Conservation (phyloP, 2,113 vertebrate species). For the Pseudonaja textilis region DNA sequence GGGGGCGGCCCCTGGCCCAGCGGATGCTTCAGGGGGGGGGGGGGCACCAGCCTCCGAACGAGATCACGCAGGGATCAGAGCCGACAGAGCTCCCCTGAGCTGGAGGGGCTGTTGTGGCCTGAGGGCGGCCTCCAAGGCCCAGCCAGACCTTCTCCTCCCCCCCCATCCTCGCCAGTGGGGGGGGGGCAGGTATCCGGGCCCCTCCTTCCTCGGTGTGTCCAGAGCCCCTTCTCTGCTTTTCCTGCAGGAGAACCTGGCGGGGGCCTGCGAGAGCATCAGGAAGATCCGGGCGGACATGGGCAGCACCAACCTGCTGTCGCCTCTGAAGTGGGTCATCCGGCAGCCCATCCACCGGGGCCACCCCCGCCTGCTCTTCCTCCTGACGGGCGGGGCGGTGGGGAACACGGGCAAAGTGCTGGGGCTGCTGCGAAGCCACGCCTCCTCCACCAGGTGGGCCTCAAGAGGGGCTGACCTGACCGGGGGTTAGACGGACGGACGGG, state of each 20-base stretch:
- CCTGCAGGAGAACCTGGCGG: constrained; percentile 79
- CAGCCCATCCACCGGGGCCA: constrained; percentile 85
- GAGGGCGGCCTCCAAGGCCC: too few species aligned
- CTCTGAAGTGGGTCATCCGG: constrained; percentile 83
- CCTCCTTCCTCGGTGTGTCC: background rate
- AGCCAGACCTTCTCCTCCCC: background rate
- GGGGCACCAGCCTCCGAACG: background rate
- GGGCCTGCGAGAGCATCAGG: constrained; percentile 82
- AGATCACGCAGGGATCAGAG: background rate
- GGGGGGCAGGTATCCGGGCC: background rate
- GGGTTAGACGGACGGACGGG: background rate
- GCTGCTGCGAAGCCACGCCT: constrained; percentile 80
- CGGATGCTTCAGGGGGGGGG: background rate
- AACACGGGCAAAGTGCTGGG: constrained; percentile 89
- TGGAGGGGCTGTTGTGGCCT: too few species aligned
- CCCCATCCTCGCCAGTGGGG: background rate
- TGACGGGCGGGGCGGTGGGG: constrained; percentile 76
- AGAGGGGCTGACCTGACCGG: background rate
- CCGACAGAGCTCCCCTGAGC: too few species aligned
- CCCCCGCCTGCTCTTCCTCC: constrained; percentile 87
- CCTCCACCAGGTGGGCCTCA: constrained; percentile 78
- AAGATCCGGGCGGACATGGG: constrained; percentile 88
- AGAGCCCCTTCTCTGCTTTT: background rate
- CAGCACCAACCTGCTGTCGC: constrained; percentile 82
- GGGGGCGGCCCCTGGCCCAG: background rate